Evolutionary conservation across 2,797 vertebrate species (phyloP).

Genomic region (Crypturellus tataupa): DNA sequence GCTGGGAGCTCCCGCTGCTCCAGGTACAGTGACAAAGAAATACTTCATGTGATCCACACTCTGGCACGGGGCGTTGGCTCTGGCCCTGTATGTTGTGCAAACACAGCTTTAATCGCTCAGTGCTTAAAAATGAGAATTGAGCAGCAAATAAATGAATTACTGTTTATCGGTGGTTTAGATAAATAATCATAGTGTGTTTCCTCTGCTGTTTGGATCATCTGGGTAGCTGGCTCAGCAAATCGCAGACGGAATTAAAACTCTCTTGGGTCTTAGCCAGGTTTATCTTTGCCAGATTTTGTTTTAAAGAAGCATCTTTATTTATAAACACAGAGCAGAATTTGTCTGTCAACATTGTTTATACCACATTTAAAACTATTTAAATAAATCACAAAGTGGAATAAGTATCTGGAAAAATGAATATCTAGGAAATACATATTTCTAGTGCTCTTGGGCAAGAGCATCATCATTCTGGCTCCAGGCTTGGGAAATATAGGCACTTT

Average conservation of each 20-base stretch:
- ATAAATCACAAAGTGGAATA: not conserved
- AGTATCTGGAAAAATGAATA: not conserved
- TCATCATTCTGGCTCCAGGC: not conserved
- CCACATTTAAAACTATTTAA: conserved; percentile 4
- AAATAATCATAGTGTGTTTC: not conserved
- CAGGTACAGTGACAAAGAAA: not conserved
- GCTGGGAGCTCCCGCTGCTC: accelerated
- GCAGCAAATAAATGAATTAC: not conserved
- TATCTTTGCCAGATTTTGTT: conserved; percentile 14
- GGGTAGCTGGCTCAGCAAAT: conserved; percentile 28
- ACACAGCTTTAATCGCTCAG: not conserved
- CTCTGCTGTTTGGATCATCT: not conserved
- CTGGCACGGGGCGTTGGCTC: not conserved
- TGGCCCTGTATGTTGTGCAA: not conserved
- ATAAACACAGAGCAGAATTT: conserved; percentile 5
- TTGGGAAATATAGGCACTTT: not conserved
- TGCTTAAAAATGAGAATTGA: conserved; percentile 1
- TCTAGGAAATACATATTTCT: not conserved
- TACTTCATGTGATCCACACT: not conserved
- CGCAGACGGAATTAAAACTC: conserved; percentile 1
- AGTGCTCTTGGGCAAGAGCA: not conserved
- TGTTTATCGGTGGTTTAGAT: not conserved
- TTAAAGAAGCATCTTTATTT: conserved; percentile 1
- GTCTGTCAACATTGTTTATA: not conserved
- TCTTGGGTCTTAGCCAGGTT: not conserved